Evolutionary conservation across 2,888 invertebrate genomes (phyloP).

Genomic region (Dynastes maya): DNA sequence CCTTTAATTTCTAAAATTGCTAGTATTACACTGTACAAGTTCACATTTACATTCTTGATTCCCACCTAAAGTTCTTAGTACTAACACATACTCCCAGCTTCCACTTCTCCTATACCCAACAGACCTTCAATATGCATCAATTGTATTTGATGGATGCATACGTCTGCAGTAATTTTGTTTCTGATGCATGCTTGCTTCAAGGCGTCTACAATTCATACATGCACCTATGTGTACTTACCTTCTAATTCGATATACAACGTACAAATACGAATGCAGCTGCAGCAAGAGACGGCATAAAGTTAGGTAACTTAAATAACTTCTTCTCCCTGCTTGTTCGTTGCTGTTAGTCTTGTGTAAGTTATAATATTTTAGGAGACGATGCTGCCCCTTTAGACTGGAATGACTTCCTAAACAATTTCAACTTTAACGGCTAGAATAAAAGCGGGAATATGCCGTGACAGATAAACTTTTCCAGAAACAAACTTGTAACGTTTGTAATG

Average conservation of each 20-base stretch:
- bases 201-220: background rate
- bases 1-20: too few relatives aligned
- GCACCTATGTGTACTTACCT: background rate
- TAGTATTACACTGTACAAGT: too few relatives aligned
- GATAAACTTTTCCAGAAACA: slow-evolving; percentile 24
- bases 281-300: slow-evolving; percentile 5
- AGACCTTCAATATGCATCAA: too few relatives aligned
- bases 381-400: slow-evolving; percentile 13
- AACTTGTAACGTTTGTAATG: slow-evolving; percentile 30
- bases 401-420: slow-evolving; percentile 40
- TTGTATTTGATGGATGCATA: too few relatives aligned
- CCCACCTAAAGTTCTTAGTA: too few relatives aligned
- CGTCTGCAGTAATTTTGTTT: too few relatives aligned
- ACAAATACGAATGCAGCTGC: background rate
- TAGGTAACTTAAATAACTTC: slow-evolving; percentile 41
- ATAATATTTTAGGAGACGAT: slow-evolving; percentile 27
- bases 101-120: too few relatives aligned
- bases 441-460: slow-evolving; percentile 24
- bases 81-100: too few relatives aligned
- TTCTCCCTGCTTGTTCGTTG: slow-evolving; percentile 8
- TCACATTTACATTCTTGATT: too few relatives aligned
- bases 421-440: slow-evolving; percentile 34
- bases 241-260: slow-evolving; percentile 13
- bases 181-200: too few relatives aligned
- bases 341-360: slow-evolving; percentile 27